A percentile compares a stretch with the other conserved stretches of the same genome.
phyloP scores from a whole-genome alignment of 2,113 vertebrate species.

The Strigops habroptila region DNA sequence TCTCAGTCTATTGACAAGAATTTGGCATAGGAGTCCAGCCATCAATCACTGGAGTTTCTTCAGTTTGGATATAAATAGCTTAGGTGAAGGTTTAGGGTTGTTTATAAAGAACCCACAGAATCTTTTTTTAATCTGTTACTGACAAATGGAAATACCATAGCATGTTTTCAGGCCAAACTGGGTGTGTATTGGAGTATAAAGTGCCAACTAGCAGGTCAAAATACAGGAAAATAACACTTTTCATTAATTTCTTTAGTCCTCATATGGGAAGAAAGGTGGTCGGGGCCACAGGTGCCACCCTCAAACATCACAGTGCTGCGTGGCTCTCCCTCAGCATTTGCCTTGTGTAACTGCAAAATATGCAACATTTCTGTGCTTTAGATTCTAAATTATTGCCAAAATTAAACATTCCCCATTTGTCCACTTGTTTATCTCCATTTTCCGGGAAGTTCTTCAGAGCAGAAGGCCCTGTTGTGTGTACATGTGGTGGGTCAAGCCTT shows the following conservation, averaged over 20 bases:
- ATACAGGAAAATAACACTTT: background rate
- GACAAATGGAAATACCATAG: conserved; percentile 50
- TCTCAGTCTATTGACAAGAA: background rate
- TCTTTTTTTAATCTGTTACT: conserved; percentile 41
- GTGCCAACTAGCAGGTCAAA: background rate
- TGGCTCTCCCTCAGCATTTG: background rate
- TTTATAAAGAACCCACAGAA: conserved; percentile 19
- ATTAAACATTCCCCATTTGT: background rate
- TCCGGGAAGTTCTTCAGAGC: background rate
- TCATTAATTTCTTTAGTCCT: background rate
- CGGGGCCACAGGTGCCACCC: background rate
- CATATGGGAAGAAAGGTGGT: background rate
- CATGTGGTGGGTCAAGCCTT: background rate
- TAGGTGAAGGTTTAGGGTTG: conserved; percentile 24
- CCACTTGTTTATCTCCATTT: background rate
- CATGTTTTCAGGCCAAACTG: background rate
- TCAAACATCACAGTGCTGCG: background rate
- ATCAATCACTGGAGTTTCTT: background rate
- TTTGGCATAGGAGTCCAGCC: background rate
- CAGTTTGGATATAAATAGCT: conserved; percentile 32
- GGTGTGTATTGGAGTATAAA: background rate
- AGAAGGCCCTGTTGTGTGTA: background rate
- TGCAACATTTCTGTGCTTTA: background rate
- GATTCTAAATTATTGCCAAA: background rate
- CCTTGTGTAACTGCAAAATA: background rate